Evolutionary conservation across 1,140 invertebrate species (phyloP).

Genomic region (Pogonomyrmex californicus): DNA sequence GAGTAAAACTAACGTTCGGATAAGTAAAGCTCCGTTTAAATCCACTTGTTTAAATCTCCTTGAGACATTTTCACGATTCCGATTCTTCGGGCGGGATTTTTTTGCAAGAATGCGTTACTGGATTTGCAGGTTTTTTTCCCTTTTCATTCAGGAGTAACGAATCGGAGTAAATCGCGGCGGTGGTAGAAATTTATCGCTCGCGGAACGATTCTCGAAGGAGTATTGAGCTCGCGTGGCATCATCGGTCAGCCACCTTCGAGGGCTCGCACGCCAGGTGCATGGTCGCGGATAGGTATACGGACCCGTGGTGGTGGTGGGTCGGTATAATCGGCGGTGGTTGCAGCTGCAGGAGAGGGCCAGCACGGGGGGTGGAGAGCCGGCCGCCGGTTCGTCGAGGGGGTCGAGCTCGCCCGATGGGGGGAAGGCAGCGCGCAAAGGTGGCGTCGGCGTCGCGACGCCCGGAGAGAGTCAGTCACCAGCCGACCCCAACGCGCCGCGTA

Average conservation of each 20-base stretch:
- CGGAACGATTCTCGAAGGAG: conserved; percentile 9
- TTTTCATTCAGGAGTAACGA: neutral
- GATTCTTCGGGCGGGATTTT: neutral
- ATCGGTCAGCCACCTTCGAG: conserved; percentile 73
- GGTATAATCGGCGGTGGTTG: conserved; percentile 59
- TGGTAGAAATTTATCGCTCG: neutral
- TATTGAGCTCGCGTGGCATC: conserved; percentile 40
- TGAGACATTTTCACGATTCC: neutral
- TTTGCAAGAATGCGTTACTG: neutral
- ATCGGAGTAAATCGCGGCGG: neutral
- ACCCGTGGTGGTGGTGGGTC: conserved; percentile 22
- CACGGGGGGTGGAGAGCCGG: conserved; percentile 31
- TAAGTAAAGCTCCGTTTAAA: neutral
- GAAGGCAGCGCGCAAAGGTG: conserved; percentile 80
- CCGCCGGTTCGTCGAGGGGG: conserved; percentile 54
- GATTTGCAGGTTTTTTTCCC: conserved; percentile 6
- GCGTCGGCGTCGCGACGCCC: conserved; percentile 86
- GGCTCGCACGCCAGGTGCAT: conserved; percentile 64
- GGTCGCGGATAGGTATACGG: conserved; percentile 39
- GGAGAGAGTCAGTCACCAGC: conserved; percentile 84
- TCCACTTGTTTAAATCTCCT: neutral
- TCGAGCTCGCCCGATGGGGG: conserved; percentile 60
- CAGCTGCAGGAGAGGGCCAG: conserved; percentile 35
- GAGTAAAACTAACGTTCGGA: neutral
- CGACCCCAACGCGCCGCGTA: conserved; percentile 82